Conservation (phyloP, 2,888 invertebrate genomes). For the Leptopterna dolabrata region DNA sequence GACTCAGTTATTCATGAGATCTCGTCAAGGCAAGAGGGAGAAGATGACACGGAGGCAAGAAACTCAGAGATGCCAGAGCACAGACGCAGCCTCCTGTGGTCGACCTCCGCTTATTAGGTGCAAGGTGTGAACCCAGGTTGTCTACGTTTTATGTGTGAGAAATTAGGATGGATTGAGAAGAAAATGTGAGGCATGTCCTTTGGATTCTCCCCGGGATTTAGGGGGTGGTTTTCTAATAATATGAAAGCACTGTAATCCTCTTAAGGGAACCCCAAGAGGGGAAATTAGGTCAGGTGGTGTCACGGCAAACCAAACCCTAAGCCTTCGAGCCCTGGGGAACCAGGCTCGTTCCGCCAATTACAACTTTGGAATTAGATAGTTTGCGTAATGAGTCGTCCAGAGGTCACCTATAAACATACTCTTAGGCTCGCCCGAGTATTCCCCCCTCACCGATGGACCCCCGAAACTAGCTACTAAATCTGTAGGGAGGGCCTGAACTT, state of each 20-base stretch:
- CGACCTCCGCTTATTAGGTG: neutral
- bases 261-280: neutral
- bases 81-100: neutral
- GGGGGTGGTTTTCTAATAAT: slow-evolving; percentile 12
- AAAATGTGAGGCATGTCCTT: neutral
- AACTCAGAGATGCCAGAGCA: neutral
- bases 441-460: neutral
- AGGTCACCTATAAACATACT: slow-evolving; percentile 44
- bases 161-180: neutral
- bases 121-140: neutral
- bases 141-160: neutral
- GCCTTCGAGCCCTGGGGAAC: neutral
- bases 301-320: slow-evolving; percentile 13
- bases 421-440: neutral
- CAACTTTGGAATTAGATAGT: slow-evolving; percentile 35
- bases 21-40: neutral
- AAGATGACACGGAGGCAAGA: neutral
- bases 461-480: neutral
- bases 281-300: slow-evolving; percentile 31
- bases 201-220: neutral
- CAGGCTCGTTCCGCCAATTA: slow-evolving; percentile 37
- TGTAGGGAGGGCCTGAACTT: neutral
- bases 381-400: slow-evolving; percentile 6
- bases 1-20: neutral
- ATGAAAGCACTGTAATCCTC: slow-evolving; percentile 39